Evolutionary conservation across 2,113 vertebrate genomes (phyloP).

Genomic region (Erythrolamprus reginae): DNA sequence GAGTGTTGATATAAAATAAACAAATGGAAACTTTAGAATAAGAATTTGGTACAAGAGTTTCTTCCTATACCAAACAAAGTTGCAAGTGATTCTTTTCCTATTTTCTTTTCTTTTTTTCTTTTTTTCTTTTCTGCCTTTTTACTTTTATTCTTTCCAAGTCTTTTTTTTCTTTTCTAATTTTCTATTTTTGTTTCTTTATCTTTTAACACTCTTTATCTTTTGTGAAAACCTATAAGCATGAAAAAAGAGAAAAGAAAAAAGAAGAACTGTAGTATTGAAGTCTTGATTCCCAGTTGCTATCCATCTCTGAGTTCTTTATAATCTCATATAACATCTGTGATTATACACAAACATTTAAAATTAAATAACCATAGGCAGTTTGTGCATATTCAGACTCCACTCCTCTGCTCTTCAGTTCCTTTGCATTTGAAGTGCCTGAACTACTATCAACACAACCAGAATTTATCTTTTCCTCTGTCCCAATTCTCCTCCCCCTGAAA

Average conservation of each 20-base stretch:
- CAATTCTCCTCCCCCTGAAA: neutral
- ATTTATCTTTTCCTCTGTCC: neutral
- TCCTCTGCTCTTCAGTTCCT: neutral
- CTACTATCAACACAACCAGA: neutral
- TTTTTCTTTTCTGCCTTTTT: neutral
- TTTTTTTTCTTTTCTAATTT: neutral
- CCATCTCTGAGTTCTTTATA: neutral
- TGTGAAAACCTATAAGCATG: neutral
- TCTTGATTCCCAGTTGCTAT: neutral
- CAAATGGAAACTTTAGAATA: neutral
- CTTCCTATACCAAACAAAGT: neutral
- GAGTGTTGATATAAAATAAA: neutral
- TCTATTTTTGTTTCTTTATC: neutral
- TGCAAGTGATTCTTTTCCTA: too few relatives aligned
- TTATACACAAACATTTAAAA: neutral
- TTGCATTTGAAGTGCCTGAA: neutral
- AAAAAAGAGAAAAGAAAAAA: neutral
- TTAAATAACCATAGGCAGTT: neutral
- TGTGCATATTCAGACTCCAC: neutral
- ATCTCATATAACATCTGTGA: neutral
- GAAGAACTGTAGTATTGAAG: neutral
- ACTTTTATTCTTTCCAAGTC: neutral
- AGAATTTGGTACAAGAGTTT: neutral
- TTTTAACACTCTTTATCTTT: neutral
- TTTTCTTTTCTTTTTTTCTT: neutral